Evolutionary conservation across 92 coral and sea anemone species (phyloP).

Genomic region (Heteractis magnifica): DNA sequence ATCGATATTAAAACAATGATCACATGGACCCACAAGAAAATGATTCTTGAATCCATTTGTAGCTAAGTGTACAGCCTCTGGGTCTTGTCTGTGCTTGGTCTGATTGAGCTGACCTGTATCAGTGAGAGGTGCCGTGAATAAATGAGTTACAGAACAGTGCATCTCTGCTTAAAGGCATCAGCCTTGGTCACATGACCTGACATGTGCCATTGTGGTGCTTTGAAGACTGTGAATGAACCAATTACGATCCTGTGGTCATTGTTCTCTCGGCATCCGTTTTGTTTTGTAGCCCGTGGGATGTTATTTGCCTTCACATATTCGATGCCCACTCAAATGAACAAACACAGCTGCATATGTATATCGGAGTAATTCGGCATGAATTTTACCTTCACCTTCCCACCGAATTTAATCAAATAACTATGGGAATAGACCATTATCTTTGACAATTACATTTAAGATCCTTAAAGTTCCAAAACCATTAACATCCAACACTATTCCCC

Average conservation of each 20-base stretch:
- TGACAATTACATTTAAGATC: not conserved
- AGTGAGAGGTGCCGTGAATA: constrained; percentile 9
- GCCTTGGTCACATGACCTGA: not conserved
- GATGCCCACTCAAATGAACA: constrained; percentile 11
- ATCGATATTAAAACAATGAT: not conserved
- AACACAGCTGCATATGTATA: constrained; percentile 12
- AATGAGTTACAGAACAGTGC: constrained; percentile 19
- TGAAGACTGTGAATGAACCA: not conserved
- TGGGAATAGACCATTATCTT: not conserved
- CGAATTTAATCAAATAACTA: not conserved
- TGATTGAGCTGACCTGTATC: constrained; percentile 13
- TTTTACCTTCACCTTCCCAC: not conserved
- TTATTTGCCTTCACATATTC: constrained; percentile 10
- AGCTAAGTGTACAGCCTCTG: not conserved
- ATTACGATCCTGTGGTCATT: constrained; percentile 9
- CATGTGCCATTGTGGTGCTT: constrained; percentile 3
- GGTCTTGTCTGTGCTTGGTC: not conserved
- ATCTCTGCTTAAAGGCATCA: not conserved
- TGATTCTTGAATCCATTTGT: not conserved
- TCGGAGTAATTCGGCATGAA: not conserved
- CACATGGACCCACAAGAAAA: not conserved
- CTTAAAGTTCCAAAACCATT: not conserved
- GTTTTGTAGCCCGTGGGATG: constrained; percentile 11
- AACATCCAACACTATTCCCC: not conserved
- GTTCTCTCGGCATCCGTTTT: constrained; percentile 7